These are phyloP conservation scores for Catharus fuscescens DNA, from an alignment of 2,113 vertebrate genomes.

Conservation along the genomic window DNA sequence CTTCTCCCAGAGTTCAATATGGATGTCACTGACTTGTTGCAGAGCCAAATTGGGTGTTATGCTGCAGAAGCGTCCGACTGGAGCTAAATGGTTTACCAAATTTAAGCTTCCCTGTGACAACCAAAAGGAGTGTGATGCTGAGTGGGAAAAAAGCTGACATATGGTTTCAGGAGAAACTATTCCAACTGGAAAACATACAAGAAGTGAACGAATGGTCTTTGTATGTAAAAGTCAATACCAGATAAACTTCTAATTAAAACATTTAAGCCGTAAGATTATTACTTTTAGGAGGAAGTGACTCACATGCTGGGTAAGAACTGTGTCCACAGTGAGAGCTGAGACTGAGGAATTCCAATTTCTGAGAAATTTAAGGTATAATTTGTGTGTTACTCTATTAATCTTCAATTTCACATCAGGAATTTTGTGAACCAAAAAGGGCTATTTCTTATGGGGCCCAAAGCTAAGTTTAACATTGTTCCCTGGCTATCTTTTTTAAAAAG, in stretches of 20 bases:
- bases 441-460: background rate
- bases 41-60: background rate
- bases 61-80: background rate
- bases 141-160: background rate
- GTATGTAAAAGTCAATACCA: background rate
- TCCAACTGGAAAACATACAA: background rate
- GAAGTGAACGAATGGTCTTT: background rate
- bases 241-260: background rate
- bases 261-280: background rate
- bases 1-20: background rate
- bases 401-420: background rate
- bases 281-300: background rate
- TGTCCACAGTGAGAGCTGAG: background rate
- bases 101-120: background rate
- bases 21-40: background rate
- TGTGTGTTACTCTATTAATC: background rate
- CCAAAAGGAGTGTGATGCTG: background rate
- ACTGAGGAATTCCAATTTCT: background rate
- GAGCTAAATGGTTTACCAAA: background rate
- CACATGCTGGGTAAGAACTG: background rate
- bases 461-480: background rate
- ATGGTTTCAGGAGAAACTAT: background rate
- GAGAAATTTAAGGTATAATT: background rate
- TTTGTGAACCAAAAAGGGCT: background rate
- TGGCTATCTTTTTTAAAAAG: background rate